A percentile compares a stretch with the other conserved stretches of the same genome.
Conservation (phyloP, 2,888 invertebrate species). For the Chrysomela aeneicollis region DNA sequence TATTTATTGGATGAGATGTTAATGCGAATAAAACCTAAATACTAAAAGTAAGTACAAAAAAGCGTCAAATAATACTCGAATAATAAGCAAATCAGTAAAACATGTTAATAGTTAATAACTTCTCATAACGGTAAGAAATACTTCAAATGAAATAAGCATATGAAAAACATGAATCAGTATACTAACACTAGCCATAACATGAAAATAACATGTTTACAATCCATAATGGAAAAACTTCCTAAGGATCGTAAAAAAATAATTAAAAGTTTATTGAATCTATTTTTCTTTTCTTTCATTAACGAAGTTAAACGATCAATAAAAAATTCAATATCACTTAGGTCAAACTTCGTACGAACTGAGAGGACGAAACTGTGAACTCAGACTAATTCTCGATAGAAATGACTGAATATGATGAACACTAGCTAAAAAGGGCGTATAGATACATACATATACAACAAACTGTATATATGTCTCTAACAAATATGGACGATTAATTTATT, state of each 20-base stretch:
- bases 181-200: slow-evolving; percentile 10
- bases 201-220: slow-evolving; percentile 33
- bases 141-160: neutral
- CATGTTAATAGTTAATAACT: slow-evolving; percentile 4
- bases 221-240: slow-evolving; percentile 20
- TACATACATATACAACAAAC: slow-evolving; percentile 49
- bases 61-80: slow-evolving; percentile 29
- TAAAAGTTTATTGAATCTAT: too few species aligned
- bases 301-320: neutral
- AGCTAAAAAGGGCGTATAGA: slow-evolving; percentile 52
- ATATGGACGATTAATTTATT: slow-evolving; percentile 59
- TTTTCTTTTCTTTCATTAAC: too few species aligned
- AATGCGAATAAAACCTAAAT: slow-evolving; percentile 35
- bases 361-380: neutral
- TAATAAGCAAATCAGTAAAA: slow-evolving; percentile 22
- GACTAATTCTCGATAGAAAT: slow-evolving; percentile 40
- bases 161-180: too few species aligned
- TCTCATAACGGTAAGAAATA: neutral
- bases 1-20: slow-evolving; percentile 40
- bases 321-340: neutral
- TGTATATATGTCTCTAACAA: slow-evolving; percentile 55
- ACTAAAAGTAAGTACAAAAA: slow-evolving; percentile 48
- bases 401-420: slow-evolving; percentile 43
- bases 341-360: neutral
- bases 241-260: too few species aligned